Conservation (phyloP, 2,888 invertebrate genomes). For the Apamea epomidion region DNA sequence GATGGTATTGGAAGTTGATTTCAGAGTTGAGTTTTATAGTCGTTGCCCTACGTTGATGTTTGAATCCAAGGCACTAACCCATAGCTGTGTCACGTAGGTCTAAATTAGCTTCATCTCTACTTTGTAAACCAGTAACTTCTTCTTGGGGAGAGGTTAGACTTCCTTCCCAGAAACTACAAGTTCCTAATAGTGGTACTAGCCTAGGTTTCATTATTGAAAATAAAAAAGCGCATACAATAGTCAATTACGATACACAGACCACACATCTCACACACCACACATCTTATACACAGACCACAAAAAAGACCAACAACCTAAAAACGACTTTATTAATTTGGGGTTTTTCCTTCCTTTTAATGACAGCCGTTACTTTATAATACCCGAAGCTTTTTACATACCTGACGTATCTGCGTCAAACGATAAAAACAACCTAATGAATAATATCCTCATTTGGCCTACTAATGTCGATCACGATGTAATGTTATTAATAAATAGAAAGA, state of each 20-base stretch:
- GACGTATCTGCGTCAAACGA: not conserved
- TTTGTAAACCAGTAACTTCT: not conserved
- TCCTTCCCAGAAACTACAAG: not conserved
- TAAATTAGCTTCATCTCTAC: not conserved
- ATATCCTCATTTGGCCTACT: not conserved
- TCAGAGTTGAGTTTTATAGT: not conserved
- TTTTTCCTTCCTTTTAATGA: not conserved
- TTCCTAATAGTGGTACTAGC: not conserved
- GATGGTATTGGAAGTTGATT: not conserved
- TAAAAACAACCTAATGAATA: slow-evolving; percentile 6
- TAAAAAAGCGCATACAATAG: not conserved
- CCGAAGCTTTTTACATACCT: not conserved
- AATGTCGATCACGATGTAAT: not conserved
- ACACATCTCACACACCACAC: not conserved
- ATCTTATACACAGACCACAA: not conserved
- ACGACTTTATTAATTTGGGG: not conserved
- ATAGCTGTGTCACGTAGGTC: not conserved
- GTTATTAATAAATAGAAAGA: too few relatives aligned
- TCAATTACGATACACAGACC: not conserved
- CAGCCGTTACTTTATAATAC: not conserved
- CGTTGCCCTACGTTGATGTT: not conserved
- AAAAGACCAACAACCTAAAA: not conserved
- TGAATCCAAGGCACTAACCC: not conserved
- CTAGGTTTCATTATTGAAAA: not conserved
- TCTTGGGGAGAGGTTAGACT: not conserved